Conservation (phyloP, 2,113 vertebrate genomes). For the Mus pahari region DNA sequence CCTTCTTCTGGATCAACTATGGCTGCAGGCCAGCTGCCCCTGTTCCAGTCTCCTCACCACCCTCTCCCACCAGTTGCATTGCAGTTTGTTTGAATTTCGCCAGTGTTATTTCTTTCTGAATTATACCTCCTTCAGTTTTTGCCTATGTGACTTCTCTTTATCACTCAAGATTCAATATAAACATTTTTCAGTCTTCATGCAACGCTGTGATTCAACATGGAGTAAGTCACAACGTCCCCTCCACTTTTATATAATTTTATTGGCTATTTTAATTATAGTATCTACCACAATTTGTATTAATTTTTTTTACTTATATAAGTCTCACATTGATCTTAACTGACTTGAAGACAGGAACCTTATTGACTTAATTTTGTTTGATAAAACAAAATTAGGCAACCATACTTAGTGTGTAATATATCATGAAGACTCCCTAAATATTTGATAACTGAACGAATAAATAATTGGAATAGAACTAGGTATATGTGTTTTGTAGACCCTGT, state of each 20-base stretch:
- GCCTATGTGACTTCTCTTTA: neutral
- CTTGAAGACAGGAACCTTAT: neutral
- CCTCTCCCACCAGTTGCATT: neutral
- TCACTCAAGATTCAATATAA: neutral
- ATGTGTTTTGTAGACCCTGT: neutral
- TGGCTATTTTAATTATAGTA: neutral
- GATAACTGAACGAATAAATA: neutral
- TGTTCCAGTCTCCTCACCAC: neutral
- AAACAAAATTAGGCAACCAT: neutral
- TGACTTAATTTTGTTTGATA: conserved; percentile 10
- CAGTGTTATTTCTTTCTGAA: neutral
- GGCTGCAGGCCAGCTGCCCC: neutral
- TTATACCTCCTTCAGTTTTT: neutral
- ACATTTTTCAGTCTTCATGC: neutral
- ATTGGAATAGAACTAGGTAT: neutral
- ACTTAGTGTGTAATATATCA: neutral
- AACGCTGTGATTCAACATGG: neutral
- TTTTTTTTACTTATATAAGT: neutral
- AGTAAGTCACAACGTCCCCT: neutral
- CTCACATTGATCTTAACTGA: neutral
- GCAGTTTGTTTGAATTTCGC: neutral
- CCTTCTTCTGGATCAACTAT: neutral
- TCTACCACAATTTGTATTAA: neutral
- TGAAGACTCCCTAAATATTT: neutral
- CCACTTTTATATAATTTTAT: neutral